Conservation (phyloP, 2,888 invertebrate species). For the Thysanoteuthis rhombus region DNA sequence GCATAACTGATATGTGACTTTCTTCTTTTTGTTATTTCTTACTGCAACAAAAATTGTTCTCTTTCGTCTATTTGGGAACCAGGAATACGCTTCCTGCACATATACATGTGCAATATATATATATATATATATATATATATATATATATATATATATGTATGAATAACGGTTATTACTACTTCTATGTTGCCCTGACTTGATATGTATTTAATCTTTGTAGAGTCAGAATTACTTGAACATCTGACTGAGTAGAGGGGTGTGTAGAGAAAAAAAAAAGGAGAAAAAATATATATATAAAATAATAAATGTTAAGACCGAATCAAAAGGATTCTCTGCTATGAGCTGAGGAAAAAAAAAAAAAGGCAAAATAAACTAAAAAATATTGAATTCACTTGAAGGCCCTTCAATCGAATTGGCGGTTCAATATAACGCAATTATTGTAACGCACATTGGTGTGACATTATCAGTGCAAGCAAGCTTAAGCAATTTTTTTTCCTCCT, state of each 20-base stretch:
- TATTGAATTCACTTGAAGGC: slow-evolving; percentile 12
- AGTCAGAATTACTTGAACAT: not conserved
- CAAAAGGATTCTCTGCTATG: not conserved
- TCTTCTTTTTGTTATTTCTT: too few species aligned
- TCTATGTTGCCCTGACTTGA: not conserved
- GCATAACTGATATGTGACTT: too few species aligned
- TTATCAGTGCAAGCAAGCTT: not conserved
- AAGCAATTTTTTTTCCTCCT: not conserved
- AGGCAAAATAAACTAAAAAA: not conserved
- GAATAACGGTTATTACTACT: not conserved
- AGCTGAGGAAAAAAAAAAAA: not conserved
- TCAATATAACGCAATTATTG: not conserved
- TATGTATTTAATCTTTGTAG: not conserved
- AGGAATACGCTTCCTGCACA: too few species aligned
- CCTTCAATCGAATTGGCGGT: not conserved
- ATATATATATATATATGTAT: not conserved
- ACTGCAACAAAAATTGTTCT: too few species aligned
- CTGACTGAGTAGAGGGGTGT: not conserved
- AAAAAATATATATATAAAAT: too few species aligned
- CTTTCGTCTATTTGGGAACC: too few species aligned
- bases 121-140: slow-evolving; percentile 15
- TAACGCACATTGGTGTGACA: not conserved
- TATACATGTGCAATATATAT: not conserved
- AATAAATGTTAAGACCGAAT: not conserved
- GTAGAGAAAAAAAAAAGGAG: too few species aligned